A percentile compares a stretch with the other conserved stretches of the same genome.
Conservation (phyloP, 64 coral and sea anemone species). For the Montipora foliosa region DNA sequence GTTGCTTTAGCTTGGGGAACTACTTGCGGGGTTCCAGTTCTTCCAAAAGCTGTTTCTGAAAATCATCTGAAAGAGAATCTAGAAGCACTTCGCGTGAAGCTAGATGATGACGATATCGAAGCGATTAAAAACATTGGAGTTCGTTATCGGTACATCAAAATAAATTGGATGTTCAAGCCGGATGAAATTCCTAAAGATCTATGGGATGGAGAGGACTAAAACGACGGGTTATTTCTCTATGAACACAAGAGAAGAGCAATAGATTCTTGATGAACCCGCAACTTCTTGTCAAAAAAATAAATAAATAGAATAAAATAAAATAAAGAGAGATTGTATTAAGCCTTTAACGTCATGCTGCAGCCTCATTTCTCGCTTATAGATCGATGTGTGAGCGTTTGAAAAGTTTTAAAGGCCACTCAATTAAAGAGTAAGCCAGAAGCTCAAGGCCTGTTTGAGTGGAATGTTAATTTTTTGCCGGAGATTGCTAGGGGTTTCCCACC, state of each 20-base stretch:
- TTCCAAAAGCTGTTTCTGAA: conserved; percentile 70
- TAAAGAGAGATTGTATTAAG: too few relatives aligned
- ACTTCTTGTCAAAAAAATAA: too few relatives aligned
- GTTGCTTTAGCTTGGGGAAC: conserved; percentile 66
- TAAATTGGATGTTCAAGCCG: conserved; percentile 45
- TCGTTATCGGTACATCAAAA: conserved; percentile 57
- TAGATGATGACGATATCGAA: conserved; percentile 68
- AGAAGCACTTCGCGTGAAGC: conserved; percentile 30
- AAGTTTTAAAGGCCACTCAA: too few relatives aligned
- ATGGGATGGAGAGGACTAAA: conserved; percentile 73
- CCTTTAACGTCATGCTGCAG: too few relatives aligned
- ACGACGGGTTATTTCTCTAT: background rate
- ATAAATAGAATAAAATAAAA: too few relatives aligned
- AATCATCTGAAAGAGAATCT: conserved; percentile 75
- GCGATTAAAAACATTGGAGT: conserved; percentile 50
- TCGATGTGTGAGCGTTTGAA: too few relatives aligned
- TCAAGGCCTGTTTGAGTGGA: too few relatives aligned
- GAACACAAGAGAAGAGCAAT: background rate
- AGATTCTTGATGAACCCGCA: too few relatives aligned
- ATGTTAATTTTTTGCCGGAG: too few relatives aligned
- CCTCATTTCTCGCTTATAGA: too few relatives aligned
- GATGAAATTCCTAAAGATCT: conserved; percentile 21
- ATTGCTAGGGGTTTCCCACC: too few relatives aligned
- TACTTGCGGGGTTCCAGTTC: conserved; percentile 49
- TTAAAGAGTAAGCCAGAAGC: too few relatives aligned